Base-by-base conservation (phyloP, 2,113 vertebrate genomes). In the Dolichallabes microphthalmus region DNA sequence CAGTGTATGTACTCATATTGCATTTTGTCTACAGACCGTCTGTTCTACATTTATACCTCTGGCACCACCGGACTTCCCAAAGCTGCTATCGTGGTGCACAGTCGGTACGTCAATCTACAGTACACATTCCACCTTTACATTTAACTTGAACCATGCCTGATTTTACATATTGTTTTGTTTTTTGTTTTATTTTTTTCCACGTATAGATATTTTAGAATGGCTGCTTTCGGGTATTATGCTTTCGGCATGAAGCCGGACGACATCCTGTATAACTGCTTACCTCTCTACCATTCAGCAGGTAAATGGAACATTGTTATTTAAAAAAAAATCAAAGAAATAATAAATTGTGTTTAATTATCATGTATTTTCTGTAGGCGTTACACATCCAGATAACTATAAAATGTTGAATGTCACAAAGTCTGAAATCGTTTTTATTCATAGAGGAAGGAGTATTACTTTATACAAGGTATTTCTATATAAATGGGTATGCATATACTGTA, bases 21-120 rank as follows among this genome's bases (percentile, higher is more conserved):
- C 60, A 19, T 58, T 82, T 82, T 58, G 81, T 86, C 63, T 83
- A 61, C 90, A 97, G 96, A 96, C 85, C 94, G 94, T 0, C 94
- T 97, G 60, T 97, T 97, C 93, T 98, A 98, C 64, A 97, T 98
- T 92, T 98, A 97, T 88, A 98, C 96, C 0, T 98, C 97, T 0
- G 97, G 97, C 22, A 97, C 97, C 12, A 97, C 96, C 0, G 97
- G 97, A 60, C 92, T 98, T 82, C 97, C 97, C 68, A 98, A 97
- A 84, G 97, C 97, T 4, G 96, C 96, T 86, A 97, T 98, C 2
- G 93, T 98, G 2, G 96, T 97, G 19, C 96, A 98, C 88, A 98
- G 97, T 93, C 95, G 96, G 96, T 98, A 93, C 82, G 93, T 55
- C 71, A 22, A 2, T 3, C 32, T 80, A 52, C n/a, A n/a, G n/a